phyloP scores from a whole-genome alignment of 1,140 invertebrate species.

The Phenacoccus solenopsis region DNA sequence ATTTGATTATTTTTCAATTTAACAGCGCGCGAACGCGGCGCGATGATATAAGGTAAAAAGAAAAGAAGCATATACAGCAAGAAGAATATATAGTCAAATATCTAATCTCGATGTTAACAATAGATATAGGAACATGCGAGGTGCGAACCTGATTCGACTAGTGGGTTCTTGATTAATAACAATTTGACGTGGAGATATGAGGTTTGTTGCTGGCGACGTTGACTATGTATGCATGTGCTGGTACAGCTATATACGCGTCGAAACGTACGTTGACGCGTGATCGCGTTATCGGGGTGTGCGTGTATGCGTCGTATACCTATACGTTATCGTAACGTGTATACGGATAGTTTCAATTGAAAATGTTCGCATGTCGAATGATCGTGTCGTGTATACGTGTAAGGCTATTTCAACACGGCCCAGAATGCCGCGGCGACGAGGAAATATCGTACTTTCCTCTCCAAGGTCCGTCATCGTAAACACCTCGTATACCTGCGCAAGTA shows the following conservation, averaged over 20 bases:
- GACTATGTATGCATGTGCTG: background rate
- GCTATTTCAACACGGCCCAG: background rate
- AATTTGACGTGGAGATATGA: constrained; percentile 13
- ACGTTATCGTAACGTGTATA: background rate
- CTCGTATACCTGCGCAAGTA: too few species aligned
- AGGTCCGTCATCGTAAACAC: too few species aligned
- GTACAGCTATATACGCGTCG: background rate
- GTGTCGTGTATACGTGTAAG: background rate
- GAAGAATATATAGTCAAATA: background rate
- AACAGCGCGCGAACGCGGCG: background rate
- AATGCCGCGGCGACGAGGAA: background rate
- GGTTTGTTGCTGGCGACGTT: background rate
- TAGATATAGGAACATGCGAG: background rate
- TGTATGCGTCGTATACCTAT: background rate
- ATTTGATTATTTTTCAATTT: constrained; percentile 11
- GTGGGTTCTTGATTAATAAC: constrained; percentile 15
- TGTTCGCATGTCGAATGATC: background rate
- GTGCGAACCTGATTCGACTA: background rate
- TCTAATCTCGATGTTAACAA: constrained; percentile 5
- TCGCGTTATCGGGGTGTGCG: background rate
- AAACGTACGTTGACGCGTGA: background rate
- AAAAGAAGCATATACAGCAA: constrained; percentile 8
- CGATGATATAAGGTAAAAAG: background rate
- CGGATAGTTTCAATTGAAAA: background rate
- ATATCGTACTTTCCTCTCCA: background rate